phyloP scores from a whole-genome alignment of 2,888 invertebrate genomes.

The Leucania comma region DNA sequence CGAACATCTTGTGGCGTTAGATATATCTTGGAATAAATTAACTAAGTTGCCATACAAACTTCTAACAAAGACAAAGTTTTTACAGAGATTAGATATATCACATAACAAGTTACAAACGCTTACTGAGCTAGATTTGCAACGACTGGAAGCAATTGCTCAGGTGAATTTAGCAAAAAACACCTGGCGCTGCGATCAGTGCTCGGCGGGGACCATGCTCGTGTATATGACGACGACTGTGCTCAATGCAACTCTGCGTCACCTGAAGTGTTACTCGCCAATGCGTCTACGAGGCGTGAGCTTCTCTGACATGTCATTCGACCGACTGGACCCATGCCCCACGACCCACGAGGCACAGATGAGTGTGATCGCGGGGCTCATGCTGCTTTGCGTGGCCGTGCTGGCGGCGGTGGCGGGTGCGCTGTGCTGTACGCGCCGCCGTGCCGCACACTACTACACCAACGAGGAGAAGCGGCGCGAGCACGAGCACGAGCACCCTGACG shows the following conservation, averaged over 20 bases:
- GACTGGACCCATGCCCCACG: conserved; percentile 84
- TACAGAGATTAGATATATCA: conserved; percentile 93
- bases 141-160: conserved; percentile 90
- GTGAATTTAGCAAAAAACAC: conserved; percentile 91
- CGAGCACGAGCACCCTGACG: conserved; percentile 84
- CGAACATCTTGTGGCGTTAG: conserved; percentile 92
- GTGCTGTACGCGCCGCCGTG: conserved; percentile 93
- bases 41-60: conserved; percentile 90
- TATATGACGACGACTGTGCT: conserved; percentile 90
- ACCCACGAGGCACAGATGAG: conserved; percentile 90
- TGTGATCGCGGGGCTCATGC: conserved; percentile 88
- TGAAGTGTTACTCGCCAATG: conserved; percentile 91
- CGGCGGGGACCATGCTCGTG: conserved; percentile 90
- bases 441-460: conserved; percentile 95
- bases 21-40: conserved; percentile 94
- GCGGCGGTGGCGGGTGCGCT: conserved; percentile 91
- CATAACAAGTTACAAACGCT: conserved; percentile 93
- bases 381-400: conserved; percentile 81
- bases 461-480: conserved; percentile 92
- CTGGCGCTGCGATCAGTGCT: conserved; percentile 93
- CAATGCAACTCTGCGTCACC: conserved; percentile 86
- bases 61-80: conserved; percentile 89
- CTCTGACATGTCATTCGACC: conserved; percentile 76
- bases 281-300: conserved; percentile 86
- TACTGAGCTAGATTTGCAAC: conserved; percentile 89